Evolutionary conservation across 1,140 invertebrate genomes (phyloP).

Genomic region (Zaprionus kolodkinae): DNA sequence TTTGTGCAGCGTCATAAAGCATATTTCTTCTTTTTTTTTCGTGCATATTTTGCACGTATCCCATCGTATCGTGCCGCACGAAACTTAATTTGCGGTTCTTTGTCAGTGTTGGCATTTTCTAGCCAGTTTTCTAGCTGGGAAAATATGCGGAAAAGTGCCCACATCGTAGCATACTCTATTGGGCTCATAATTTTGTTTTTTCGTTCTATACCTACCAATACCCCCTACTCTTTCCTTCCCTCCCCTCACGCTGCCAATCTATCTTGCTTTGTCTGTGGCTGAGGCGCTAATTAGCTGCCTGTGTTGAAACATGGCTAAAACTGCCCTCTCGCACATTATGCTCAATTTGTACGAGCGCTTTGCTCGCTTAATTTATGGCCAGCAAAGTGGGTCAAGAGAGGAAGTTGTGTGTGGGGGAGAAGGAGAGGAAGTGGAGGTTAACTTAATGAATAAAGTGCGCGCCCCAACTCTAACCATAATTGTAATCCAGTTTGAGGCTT

Average conservation of each 20-base stretch:
- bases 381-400: constrained; percentile 7
- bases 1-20: constrained; percentile 49
- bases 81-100: constrained; percentile 59
- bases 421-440: background rate
- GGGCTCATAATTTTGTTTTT: background rate
- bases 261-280: constrained; percentile 4
- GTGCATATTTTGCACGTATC: constrained; percentile 40
- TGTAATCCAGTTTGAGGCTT: constrained; percentile 84
- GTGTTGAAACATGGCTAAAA: constrained; percentile 6
- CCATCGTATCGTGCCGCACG: constrained; percentile 29
- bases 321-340: constrained; percentile 34
- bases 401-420: no score
- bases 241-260: background rate
- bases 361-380: constrained; percentile 27
- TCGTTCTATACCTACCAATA: background rate
- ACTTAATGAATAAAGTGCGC: constrained; percentile 17
- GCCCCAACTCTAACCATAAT: constrained; percentile 75
- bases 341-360: constrained; percentile 32
- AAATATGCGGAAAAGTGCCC: background rate
- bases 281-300: constrained; percentile 37
- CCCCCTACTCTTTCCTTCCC: background rate
- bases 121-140: constrained; percentile 6
- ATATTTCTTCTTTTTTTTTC: constrained; percentile 24
- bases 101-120: constrained; percentile 32
- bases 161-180: no score